Evolutionary conservation across 2,888 invertebrate genomes (phyloP).

Genomic region (Poecilus cupreus): DNA sequence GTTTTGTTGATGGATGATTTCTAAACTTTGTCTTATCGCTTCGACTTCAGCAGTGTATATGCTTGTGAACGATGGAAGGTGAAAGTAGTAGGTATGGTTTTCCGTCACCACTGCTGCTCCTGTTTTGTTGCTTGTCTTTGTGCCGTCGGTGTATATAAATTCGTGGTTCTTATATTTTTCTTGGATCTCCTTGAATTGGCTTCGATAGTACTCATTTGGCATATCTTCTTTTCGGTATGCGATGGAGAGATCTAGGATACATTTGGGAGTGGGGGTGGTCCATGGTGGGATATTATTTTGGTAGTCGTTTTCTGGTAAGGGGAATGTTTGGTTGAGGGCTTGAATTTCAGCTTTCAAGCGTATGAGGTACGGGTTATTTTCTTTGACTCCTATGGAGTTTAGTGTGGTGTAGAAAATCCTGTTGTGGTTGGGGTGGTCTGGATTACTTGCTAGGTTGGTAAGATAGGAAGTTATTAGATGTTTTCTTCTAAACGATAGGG

Average conservation of each 20-base stretch:
- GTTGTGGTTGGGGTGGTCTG: not conserved
- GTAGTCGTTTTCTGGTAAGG: not conserved
- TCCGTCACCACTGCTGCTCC: no score
- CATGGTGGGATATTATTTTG: not conserved
- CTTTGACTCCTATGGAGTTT: not conserved
- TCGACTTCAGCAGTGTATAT: no score
- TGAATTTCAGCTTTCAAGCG: not conserved
- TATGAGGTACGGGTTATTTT: not conserved
- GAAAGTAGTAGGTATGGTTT: no score
- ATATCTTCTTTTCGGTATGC: not conserved
- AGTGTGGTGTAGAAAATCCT: not conserved
- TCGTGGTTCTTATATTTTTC: no score
- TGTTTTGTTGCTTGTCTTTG: no score
- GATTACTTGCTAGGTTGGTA: not conserved
- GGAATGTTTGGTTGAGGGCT: not conserved
- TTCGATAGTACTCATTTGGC: not conserved
- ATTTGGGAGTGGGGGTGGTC: not conserved
- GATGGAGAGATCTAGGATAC: not conserved
- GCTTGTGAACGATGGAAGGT: no score
- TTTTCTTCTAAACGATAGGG: not conserved
- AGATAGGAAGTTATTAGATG: not conserved
- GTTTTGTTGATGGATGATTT: not conserved
- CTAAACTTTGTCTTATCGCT: not conserved
- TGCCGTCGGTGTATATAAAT: no score
- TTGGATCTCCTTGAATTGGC: no score